Evolutionary conservation across 2,888 invertebrate genomes (phyloP).

Genomic region (Dromius quadrimaculatus): DNA sequence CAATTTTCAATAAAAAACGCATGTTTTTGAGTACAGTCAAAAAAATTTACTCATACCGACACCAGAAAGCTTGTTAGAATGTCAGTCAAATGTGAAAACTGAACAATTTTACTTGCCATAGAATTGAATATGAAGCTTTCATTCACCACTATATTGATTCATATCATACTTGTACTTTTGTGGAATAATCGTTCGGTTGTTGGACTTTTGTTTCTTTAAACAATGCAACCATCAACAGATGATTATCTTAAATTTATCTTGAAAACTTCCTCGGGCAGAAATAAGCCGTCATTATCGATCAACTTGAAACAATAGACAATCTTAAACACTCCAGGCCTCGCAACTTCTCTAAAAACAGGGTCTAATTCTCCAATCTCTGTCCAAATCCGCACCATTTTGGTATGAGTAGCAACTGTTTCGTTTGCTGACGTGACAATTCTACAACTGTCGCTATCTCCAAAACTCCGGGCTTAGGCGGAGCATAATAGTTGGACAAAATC

Average conservation of each 20-base stretch:
- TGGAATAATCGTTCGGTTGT: too few species aligned
- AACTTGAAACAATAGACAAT: constrained; percentile 2
- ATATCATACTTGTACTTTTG: too few species aligned
- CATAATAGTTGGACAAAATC: background rate
- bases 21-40: background rate
- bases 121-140: background rate
- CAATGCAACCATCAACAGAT: too few species aligned
- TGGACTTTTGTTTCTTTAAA: too few species aligned
- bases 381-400: background rate
- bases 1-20: background rate
- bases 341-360: too few species aligned
- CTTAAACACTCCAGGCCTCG: background rate
- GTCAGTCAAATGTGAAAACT: background rate
- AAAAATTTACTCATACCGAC: background rate
- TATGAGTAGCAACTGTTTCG: background rate
- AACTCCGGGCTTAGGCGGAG: background rate
- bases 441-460: constrained; percentile 4
- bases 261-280: background rate
- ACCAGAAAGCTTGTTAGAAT: background rate
- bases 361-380: too few species aligned
- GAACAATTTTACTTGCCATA: background rate
- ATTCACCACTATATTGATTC: background rate
- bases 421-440: background rate
- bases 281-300: background rate
- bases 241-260: too few species aligned